A percentile compares a stretch with the other conserved stretches of the same genome.
Evolutionary conservation across 2,113 vertebrate genomes (phyloP).

Genomic region (Menura novaehollandiae): DNA sequence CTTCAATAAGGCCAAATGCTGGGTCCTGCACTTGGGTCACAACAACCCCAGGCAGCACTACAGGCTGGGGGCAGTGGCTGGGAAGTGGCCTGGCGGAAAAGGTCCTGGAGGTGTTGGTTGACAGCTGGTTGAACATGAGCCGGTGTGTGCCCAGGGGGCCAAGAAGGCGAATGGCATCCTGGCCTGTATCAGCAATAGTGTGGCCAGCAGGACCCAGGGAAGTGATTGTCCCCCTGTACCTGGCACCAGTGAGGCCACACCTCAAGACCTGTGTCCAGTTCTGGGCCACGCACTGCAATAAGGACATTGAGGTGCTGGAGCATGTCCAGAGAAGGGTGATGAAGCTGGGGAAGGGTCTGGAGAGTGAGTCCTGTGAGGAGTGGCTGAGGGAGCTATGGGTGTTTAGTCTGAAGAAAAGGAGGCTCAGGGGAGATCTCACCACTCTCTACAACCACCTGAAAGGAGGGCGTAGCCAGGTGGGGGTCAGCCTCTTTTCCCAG

Average conservation of each 20-base stretch:
- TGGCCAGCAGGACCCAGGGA: neutral
- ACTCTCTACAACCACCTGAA: neutral
- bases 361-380: neutral
- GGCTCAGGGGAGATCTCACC: too few species aligned
- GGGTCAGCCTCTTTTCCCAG: neutral
- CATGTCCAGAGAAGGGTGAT: fast-evolving
- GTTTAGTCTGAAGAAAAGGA: neutral
- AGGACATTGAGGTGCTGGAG: neutral
- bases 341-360: neutral
- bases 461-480: neutral
- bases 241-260: fast-evolving
- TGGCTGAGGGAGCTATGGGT: neutral
- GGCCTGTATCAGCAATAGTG: neutral
- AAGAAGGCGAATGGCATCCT: neutral
- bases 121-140: neutral
- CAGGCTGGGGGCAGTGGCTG: neutral
- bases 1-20: neutral
- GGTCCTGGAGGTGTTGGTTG: too few species aligned
- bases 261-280: fast-evolving
- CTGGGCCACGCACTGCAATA: fast-evolving
- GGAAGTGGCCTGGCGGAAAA: neutral
- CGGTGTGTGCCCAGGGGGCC: neutral
- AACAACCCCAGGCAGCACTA: fast-evolving
- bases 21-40: fast-evolving
- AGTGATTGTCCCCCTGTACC: neutral